A percentile compares a stretch with the other conserved stretches of the same genome.
Conservation (phyloP, 2,113 vertebrate genomes). For the Martes martes region DNA sequence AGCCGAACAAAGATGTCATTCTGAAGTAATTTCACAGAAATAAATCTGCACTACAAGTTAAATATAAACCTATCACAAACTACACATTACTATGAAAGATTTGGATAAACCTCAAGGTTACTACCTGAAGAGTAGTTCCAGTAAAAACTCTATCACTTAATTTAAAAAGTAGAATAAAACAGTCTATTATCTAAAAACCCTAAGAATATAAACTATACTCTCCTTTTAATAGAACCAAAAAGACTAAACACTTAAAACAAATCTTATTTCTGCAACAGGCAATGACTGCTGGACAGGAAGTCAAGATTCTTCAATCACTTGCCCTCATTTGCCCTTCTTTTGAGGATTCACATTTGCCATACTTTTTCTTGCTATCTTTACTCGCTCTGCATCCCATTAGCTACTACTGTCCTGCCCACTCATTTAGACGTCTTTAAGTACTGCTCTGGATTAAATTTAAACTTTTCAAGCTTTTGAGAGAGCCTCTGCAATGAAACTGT, state of each 20-base stretch:
- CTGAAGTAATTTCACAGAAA: neutral
- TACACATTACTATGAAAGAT: neutral
- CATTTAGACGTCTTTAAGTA: neutral
- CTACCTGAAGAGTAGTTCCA: neutral
- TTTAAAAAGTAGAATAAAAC: neutral
- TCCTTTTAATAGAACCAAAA: neutral
- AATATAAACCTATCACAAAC: neutral
- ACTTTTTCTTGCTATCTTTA: neutral
- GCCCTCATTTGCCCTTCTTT: neutral
- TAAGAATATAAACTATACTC: neutral
- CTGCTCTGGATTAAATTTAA: neutral
- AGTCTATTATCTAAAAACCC: neutral
- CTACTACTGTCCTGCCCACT: neutral
- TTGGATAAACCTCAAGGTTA: neutral
- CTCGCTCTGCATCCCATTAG: neutral
- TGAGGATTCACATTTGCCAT: neutral
- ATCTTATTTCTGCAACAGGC: neutral
- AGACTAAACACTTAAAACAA: neutral
- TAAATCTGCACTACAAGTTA: neutral
- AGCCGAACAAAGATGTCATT: neutral
- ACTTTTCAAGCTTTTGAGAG: neutral
- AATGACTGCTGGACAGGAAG: neutral
- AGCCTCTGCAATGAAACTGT: neutral
- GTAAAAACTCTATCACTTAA: neutral
- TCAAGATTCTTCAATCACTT: neutral